Evolutionary conservation across 2,797 vertebrate species (phyloP).

Genomic region (Gymnocypris eckloni): DNA sequence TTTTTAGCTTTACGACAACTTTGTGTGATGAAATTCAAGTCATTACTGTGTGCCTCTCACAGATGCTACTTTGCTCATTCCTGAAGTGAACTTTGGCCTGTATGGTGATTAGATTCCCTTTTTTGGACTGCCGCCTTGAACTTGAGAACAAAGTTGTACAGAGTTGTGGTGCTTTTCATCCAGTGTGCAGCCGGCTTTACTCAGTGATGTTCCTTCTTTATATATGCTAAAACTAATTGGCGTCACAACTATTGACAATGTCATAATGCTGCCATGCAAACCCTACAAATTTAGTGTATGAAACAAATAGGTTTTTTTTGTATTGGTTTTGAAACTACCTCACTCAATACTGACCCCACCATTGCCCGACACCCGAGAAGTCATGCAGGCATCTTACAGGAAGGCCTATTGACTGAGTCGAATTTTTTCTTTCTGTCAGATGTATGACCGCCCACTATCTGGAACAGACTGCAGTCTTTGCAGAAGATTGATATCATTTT

Average conservation of each 20-base stretch:
- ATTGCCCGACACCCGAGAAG: constrained; percentile 73
- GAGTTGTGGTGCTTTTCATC: background rate
- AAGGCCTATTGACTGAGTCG: constrained; percentile 78
- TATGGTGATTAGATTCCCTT: background rate
- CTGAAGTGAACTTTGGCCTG: background rate
- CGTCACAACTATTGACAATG: too few species aligned
- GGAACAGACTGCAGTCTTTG: constrained; percentile 66
- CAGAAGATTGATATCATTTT: constrained; percentile 67
- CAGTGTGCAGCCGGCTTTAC: background rate
- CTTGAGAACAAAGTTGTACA: background rate
- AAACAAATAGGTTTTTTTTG: background rate
- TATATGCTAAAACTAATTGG: background rate
- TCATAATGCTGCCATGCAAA: background rate
- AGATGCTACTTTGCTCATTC: background rate
- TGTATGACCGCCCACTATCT: constrained; percentile 66
- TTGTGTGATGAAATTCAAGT: background rate
- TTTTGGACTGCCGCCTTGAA: background rate
- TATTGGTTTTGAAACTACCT: constrained; percentile 45
- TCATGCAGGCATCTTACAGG: constrained; percentile 77
- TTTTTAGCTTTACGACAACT: background rate
- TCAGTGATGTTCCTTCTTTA: background rate
- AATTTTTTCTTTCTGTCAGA: constrained; percentile 76
- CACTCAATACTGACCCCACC: constrained; percentile 71
- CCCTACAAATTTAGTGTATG: background rate
- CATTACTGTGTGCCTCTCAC: background rate